Percentiles rank a stretch among this genome's conserved stretches.
Conservation (phyloP, 1,140 invertebrate genomes). For the Calephelis nemesis region DNA sequence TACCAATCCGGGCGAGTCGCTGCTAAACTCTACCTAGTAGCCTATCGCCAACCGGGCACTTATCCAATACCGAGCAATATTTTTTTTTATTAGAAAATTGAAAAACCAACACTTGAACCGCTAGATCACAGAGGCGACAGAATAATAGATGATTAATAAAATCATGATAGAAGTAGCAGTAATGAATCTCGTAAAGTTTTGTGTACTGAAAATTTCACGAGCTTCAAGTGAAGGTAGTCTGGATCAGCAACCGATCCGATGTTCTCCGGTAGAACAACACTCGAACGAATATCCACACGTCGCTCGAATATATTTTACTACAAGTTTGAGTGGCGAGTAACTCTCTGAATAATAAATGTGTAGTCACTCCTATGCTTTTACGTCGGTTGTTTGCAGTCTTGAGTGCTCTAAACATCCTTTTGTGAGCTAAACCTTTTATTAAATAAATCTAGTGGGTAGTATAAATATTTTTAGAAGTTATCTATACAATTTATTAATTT, state of each 20-base stretch:
- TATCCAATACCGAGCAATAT: too few species aligned
- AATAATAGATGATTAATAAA: too few species aligned
- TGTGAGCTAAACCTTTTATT: constrained; percentile 6
- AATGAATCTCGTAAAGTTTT: not conserved
- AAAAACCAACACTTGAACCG: too few species aligned
- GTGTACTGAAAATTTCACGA: not conserved
- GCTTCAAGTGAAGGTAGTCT: not conserved
- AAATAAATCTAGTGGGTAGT: constrained; percentile 5
- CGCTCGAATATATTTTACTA: constrained; percentile 14
- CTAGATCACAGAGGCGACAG: too few species aligned
- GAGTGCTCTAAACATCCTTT: constrained; percentile 16
- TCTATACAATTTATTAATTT: too few species aligned
- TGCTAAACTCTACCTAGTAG: too few species aligned
- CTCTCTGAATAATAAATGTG: constrained; percentile 16
- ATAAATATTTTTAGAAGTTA: not conserved
- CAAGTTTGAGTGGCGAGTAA: constrained; percentile 16
- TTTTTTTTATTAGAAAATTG: too few species aligned
- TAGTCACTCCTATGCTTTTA: constrained; percentile 15
- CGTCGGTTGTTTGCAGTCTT: constrained; percentile 6
- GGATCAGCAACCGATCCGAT: not conserved
- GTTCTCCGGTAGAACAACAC: constrained; percentile 3
- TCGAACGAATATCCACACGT: constrained; percentile 8
- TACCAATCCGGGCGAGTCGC: too few species aligned
- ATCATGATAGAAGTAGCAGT: too few species aligned
- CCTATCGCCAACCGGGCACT: too few species aligned